These are phyloP conservation scores for Panzeria rudis DNA, from an alignment of 2,888 invertebrate genomes.

Conservation along the genomic window DNA sequence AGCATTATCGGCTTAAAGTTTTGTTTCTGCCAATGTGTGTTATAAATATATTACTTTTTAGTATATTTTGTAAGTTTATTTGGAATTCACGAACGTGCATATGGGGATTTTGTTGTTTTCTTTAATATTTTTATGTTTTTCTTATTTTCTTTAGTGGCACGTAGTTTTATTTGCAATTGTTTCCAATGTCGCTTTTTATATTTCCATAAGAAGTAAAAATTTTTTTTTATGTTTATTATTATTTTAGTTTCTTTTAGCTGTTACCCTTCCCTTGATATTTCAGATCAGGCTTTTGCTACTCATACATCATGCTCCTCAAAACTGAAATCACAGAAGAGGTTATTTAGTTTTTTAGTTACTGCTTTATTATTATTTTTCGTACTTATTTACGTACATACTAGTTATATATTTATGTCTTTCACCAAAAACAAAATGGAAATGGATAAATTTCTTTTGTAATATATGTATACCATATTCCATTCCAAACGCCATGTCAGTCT, in stretches of 20 bases:
- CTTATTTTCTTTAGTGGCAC: not conserved
- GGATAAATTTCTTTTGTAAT: too few species aligned
- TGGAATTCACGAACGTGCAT: slow-evolving; percentile 15
- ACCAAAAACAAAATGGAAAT: too few species aligned
- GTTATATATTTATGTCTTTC: too few species aligned
- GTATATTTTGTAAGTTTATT: not conserved
- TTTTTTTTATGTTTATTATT: slow-evolving; percentile 48
- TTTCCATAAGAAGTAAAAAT: slow-evolving; percentile 43
- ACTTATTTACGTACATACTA: too few species aligned
- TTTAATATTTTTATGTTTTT: slow-evolving; percentile 12
- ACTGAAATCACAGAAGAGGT: slow-evolving; percentile 51
- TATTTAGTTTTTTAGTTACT: slow-evolving; percentile 27
- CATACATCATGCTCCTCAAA: slow-evolving; percentile 22
- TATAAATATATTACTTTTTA: not conserved
- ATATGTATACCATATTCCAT: too few species aligned
- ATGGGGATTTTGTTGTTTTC: slow-evolving; percentile 9
- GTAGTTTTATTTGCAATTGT: slow-evolving; percentile 48
- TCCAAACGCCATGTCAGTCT: too few species aligned
- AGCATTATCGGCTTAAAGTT: not conserved
- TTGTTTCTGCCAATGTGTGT: slow-evolving; percentile 25
- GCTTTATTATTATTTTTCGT: too few species aligned
- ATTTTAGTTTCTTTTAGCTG: slow-evolving; percentile 35
- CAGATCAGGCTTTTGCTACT: not conserved
- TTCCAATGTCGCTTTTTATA: slow-evolving; percentile 12
- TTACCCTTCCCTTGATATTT: slow-evolving; percentile 10